Evolutionary conservation across 2,888 invertebrate species (phyloP).

Genomic region (Paralinhomoeus sp.): DNA sequence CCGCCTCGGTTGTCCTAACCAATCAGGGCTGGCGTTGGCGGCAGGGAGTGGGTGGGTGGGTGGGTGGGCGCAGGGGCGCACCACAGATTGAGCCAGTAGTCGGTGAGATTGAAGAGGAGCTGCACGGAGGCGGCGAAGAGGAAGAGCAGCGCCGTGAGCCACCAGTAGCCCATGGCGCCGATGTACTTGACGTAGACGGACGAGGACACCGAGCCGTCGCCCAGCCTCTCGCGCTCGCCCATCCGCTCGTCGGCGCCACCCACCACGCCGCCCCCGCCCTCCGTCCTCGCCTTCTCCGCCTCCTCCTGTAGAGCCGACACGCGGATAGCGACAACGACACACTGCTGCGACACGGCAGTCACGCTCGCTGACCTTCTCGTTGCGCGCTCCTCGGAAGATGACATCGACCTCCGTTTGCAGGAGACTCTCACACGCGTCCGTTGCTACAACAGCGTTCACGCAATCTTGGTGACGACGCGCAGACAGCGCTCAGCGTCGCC

Average conservation of each 20-base stretch:
- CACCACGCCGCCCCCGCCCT: not conserved
- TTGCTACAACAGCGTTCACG: too few species aligned
- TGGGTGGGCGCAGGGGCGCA: slow-evolving; percentile 25
- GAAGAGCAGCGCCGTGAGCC: slow-evolving; percentile 34
- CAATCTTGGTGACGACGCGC: too few species aligned
- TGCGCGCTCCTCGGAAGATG: too few species aligned
- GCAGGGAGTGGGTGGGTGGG: not conserved
- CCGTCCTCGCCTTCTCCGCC: too few species aligned
- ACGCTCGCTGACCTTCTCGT: too few species aligned
- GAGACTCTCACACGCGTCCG: too few species aligned
- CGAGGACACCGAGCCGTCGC: slow-evolving; percentile 33
- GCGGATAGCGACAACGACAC: too few species aligned
- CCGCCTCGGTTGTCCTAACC: not conserved
- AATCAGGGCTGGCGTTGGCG: too few species aligned
- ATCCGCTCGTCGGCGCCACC: not conserved
- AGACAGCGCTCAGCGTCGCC: too few species aligned
- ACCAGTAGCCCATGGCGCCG: slow-evolving; percentile 37
- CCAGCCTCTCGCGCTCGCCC: not conserved
- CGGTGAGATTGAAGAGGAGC: slow-evolving; percentile 43
- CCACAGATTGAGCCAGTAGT: slow-evolving; percentile 57
- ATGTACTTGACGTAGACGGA: slow-evolving; percentile 46
- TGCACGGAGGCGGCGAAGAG: slow-evolving; percentile 43
- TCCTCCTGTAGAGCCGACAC: too few species aligned
- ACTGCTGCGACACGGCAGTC: too few species aligned
- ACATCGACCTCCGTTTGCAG: too few species aligned